Base-by-base conservation (phyloP, 2,113 vertebrate genomes). In the Verasper variegatus region DNA sequence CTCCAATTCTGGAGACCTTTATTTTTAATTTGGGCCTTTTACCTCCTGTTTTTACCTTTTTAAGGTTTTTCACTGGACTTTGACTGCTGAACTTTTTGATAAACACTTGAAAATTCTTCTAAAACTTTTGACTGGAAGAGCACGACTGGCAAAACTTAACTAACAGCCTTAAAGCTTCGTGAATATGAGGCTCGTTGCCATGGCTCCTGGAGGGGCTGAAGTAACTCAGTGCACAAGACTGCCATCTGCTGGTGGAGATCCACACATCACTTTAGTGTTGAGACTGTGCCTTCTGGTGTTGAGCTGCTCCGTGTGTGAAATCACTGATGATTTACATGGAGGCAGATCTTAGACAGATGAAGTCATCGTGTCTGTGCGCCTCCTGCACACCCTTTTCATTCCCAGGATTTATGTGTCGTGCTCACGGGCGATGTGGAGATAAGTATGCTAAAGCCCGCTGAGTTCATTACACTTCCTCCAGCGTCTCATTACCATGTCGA, bases 241-340 rank as follows among this genome's bases (percentile, higher is more conserved):
- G 82, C 90, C 90, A 88, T 89, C 91, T 86, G 71, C 69, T 91
- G 91, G 86, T 47, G 40, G 60, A 69, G 37, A 35, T 31, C 1
- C 63, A 52, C 81, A 58, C 51, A 17, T 47, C 12, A 63, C 55
- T 59, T 23, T 26, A 20, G 6, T 7, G 8, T 23, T 11, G 24
- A 31, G 26, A 17, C 47, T 71, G 49, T 61, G 56, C 68, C 64
- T 88, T 42, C 42, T 45, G 65, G 81, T 76, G 64, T 35, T 56
- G 72, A 1, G 58, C 20, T 15, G 20, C 9, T 60, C 12, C 14
- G 10, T 21, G 51, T 54, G 51, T 21, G 51, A 20, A 7, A 31
- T 31, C 20, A 20, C 20, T 54, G 20, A 47, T 58, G 69, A 15
- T 80, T 79, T 75, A 67, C 66, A 81, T 81, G 72, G 64, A 80